A percentile compares a stretch with the other conserved stretches of the same genome.
Conservation (phyloP, 2,888 invertebrate genomes). For the Caenorhabditis doughertyi region DNA sequence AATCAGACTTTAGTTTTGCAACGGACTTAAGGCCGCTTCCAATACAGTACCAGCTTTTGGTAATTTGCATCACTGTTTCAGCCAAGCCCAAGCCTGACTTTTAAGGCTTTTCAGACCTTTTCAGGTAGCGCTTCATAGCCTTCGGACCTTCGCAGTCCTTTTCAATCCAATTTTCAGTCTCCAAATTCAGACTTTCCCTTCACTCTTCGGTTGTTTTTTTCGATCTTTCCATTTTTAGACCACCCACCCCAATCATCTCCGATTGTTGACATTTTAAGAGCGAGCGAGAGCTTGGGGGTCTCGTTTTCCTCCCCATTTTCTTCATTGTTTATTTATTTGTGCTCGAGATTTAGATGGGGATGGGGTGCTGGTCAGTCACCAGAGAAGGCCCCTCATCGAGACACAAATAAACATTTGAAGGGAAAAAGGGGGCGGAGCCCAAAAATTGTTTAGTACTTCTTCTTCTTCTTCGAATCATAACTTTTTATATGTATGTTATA, state of each 20-base stretch:
- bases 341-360: conserved; percentile 25
- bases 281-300: too few relatives aligned
- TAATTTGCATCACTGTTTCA: too few relatives aligned
- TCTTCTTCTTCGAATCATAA: not conserved
- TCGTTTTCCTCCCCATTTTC: not conserved
- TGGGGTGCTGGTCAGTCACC: conserved; percentile 43
- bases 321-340: conserved; percentile 20
- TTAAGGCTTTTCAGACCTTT: too few relatives aligned
- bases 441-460: not conserved
- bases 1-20: too few relatives aligned
- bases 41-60: too few relatives aligned
- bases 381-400: not conserved
- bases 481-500: too few relatives aligned
- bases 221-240: not conserved
- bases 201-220: too few relatives aligned
- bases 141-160: too few relatives aligned
- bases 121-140: too few relatives aligned
- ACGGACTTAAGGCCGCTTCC: too few relatives aligned
- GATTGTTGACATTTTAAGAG: conserved; percentile 26
- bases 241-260: not conserved
- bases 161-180: too few relatives aligned
- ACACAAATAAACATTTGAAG: conserved; percentile 24
- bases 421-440: not conserved
- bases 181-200: not conserved
- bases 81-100: too few relatives aligned